Conservation (phyloP, 35 echinoderm and acorn worm species). For the Patiria miniata region DNA sequence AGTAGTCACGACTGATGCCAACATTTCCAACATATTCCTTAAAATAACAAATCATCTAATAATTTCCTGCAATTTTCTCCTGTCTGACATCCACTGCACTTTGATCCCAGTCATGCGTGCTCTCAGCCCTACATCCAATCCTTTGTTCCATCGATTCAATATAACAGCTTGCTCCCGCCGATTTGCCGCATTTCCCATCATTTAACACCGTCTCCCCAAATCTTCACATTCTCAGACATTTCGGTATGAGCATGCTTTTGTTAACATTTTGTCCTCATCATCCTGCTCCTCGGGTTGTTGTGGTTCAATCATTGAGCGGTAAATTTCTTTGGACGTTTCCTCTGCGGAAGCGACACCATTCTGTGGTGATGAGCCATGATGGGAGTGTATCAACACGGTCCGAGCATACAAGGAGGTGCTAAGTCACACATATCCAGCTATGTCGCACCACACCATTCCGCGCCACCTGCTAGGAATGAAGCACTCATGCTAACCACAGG, state of each 20-base stretch:
- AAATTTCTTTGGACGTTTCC: neutral
- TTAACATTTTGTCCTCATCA: too few relatives aligned
- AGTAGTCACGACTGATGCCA: too few relatives aligned
- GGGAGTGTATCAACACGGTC: neutral
- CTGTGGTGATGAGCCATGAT: conserved; percentile 8
- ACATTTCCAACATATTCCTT: neutral
- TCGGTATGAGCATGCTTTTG: too few relatives aligned
- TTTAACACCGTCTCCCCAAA: too few relatives aligned
- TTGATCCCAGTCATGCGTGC: conserved; percentile 17
- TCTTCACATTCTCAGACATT: too few relatives aligned
- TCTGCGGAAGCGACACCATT: conserved; percentile 13
- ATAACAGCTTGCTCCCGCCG: neutral
- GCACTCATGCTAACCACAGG: conserved; percentile 6
- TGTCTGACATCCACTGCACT: neutral
- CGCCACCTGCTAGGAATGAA: neutral
- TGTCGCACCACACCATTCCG: neutral
- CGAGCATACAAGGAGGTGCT: neutral
- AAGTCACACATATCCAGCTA: neutral
- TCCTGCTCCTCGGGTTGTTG: too few relatives aligned
- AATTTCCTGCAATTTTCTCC: conserved; percentile 3
- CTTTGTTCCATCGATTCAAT: conserved; percentile 19
- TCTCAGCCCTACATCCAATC: neutral
- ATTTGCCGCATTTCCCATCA: too few relatives aligned
- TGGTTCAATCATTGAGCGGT: neutral
- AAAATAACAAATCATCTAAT: neutral